Evolutionary conservation across 2,113 vertebrate species (phyloP), one percentile per base, ranked within the genome.

Genomic region (Trogon surrucura): DNA sequence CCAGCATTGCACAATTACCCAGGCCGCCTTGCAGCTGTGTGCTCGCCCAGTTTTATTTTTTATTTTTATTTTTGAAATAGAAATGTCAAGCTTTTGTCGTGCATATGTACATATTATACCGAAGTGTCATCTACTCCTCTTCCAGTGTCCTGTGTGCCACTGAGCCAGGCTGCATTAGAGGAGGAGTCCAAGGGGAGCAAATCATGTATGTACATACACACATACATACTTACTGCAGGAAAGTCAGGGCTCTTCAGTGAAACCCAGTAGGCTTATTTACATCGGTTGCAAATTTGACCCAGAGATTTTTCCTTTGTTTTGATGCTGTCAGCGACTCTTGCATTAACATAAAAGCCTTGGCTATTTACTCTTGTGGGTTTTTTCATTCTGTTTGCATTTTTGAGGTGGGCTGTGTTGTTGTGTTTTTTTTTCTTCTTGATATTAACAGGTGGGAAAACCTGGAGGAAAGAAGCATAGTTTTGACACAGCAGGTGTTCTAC

Each of bases 1-100:
- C 61, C 92, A 97, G 91, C 50, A 95, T 98, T 98, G 92, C 98
- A 96, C 97, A 98, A 98, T 88, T 95, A 97, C 93, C 96, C 90
- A 95, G 88, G 93, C 80, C 8, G 85, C 88, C 67, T 94, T 82
- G 78, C 92, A 85, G 41, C 94, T 92, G 71, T 54, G 88, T 7
- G 8, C 78, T 96, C 29, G 36, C 85, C 91, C 29, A 22, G 36
- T 41, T 72, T 64, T 15, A 10, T 36, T 38, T 60, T 10, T 56
- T 50, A 6, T 8, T 16, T 16, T 38, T 56, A 27, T 66, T 79
- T 51, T 69, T 23, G 2, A 41, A 93, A 95, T 21, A 82, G 78
- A 91, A 92, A 78, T 48, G 48, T 57, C 3, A 26, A 81, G 85
- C 56, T 72, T 85, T 89, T 79, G 72, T 26, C 5, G 48, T 70